These are phyloP conservation scores for Bradypodion ventrale DNA, from an alignment of 2,797 vertebrate species.

Conservation along the genomic window DNA sequence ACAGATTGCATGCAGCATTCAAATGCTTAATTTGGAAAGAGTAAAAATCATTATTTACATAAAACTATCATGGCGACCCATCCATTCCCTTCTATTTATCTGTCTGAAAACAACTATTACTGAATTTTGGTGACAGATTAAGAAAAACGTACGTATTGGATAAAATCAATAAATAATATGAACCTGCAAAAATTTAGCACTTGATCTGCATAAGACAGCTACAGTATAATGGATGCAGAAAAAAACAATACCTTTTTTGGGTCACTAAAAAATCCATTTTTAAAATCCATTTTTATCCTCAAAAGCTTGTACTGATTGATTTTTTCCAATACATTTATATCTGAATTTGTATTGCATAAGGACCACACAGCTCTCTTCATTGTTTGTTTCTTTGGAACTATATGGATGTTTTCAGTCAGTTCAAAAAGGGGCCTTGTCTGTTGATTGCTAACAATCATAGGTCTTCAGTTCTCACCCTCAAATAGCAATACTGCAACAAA, in stretches of 20 bases:
- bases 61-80: neutral
- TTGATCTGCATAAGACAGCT: neutral
- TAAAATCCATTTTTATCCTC: too few species aligned
- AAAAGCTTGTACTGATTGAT: too few species aligned
- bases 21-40: neutral
- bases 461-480: neutral
- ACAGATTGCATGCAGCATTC: conserved; percentile 18
- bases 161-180: neutral
- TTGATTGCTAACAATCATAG: too few species aligned
- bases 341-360: too few species aligned
- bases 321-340: too few species aligned
- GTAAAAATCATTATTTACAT: conserved; percentile 19
- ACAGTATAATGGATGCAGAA: too few species aligned
- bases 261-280: too few species aligned
- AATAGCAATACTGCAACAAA: neutral
- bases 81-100: neutral
- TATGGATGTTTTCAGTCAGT: too few species aligned
- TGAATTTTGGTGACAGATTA: neutral
- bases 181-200: neutral
- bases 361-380: too few species aligned
- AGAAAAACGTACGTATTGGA: neutral
- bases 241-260: too few species aligned
- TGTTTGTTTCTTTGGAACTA: too few species aligned
- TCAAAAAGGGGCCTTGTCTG: too few species aligned
- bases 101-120: neutral